Conservation (phyloP, 1,140 invertebrate species). For the Drosophila prosaltans region DNA sequence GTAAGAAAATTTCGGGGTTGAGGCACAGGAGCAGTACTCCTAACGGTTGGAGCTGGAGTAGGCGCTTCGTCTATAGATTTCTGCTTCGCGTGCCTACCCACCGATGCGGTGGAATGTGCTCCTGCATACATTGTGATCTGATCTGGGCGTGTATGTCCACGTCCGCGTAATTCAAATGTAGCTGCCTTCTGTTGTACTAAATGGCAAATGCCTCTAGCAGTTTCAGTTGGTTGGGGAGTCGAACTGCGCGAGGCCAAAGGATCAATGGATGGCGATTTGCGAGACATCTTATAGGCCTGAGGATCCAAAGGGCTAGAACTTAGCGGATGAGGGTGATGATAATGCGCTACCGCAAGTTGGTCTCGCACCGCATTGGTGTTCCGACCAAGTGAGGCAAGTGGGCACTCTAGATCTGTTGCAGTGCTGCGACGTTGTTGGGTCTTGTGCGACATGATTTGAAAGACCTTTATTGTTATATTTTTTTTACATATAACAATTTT, state of each 20-base stretch:
- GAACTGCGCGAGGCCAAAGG: slow-evolving; percentile 48
- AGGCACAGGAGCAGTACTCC: slow-evolving; percentile 54
- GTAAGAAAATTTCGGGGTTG: slow-evolving; percentile 73
- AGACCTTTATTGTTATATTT: slow-evolving; percentile 13
- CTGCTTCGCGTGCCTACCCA: slow-evolving; percentile 54
- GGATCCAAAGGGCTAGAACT: slow-evolving; percentile 83
- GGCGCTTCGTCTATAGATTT: slow-evolving; percentile 27
- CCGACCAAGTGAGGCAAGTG: slow-evolving; percentile 85
- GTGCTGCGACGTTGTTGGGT: slow-evolving; percentile 67
- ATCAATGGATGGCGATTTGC: slow-evolving; percentile 73
- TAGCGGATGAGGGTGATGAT: slow-evolving; percentile 82
- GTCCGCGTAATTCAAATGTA: slow-evolving; percentile 75
- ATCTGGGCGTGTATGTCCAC: slow-evolving; percentile 54
- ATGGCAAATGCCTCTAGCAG: slow-evolving; percentile 49
- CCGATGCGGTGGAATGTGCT: slow-evolving; percentile 60
- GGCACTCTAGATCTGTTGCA: slow-evolving; percentile 83
- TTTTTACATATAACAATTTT: not conserved
- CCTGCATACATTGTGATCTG: slow-evolving; percentile 42
- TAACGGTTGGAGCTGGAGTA: slow-evolving; percentile 52
- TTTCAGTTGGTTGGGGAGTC: slow-evolving; percentile 46
- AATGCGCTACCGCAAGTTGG: slow-evolving; percentile 62
- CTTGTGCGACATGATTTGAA: slow-evolving; percentile 73
- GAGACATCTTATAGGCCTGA: slow-evolving; percentile 83
- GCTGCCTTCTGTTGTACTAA: slow-evolving; percentile 82
- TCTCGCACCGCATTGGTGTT: slow-evolving; percentile 83